A percentile compares a stretch with the other conserved stretches of the same genome.
Evolutionary conservation across 2,888 invertebrate species (phyloP).

Genomic region (Phytoseiulus persimilis): DNA sequence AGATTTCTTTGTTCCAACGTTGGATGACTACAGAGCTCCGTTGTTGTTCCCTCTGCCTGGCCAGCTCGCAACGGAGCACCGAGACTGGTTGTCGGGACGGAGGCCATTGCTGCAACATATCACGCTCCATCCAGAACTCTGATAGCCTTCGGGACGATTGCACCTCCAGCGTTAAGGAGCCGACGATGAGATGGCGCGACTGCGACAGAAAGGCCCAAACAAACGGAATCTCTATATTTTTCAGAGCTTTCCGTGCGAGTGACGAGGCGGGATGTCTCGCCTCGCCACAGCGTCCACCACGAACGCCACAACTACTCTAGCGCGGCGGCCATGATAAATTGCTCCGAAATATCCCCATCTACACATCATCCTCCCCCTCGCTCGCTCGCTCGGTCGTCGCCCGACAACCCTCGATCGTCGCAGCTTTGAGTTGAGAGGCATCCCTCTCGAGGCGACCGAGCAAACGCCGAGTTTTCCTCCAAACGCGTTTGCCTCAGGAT

Average conservation of each 20-base stretch:
- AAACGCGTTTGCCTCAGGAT: neutral
- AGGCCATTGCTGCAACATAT: neutral
- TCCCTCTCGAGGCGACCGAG: neutral
- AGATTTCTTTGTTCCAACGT: neutral
- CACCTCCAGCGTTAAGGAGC: too few species aligned
- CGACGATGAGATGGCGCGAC: too few species aligned
- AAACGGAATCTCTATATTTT: too few species aligned
- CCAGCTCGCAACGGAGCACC: neutral
- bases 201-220: too few species aligned
- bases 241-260: too few species aligned
- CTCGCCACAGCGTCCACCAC: neutral
- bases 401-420: neutral
- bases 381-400: neutral
- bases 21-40: neutral
- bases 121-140: neutral
- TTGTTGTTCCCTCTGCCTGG: neutral
- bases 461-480: neutral
- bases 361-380: neutral
- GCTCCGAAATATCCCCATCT: neutral
- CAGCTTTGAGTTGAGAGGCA: neutral
- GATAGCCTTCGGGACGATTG: too few species aligned
- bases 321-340: neutral
- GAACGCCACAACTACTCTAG: neutral
- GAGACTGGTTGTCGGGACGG: neutral
- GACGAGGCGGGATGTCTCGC: neutral